These are phyloP conservation scores for Taxidea taxus DNA, from an alignment of 2,113 vertebrate genomes.

Conservation along the genomic window DNA sequence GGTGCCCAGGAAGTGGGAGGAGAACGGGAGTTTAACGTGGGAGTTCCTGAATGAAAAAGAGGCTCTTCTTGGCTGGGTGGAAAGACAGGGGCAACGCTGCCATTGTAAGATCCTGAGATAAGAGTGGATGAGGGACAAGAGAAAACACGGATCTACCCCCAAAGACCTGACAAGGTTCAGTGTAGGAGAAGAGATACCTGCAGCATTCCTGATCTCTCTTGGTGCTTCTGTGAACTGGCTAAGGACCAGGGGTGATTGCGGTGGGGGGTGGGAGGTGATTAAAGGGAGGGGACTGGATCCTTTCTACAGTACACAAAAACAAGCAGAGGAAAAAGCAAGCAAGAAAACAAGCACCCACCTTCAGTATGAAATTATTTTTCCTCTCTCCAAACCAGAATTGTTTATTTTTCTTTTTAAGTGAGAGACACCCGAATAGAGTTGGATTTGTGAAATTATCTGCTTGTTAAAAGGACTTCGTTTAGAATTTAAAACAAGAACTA, in stretches of 20 bases:
- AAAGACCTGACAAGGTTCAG: background rate
- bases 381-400: background rate
- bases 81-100: background rate
- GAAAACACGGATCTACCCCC: background rate
- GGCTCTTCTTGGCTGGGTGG: background rate
- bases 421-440: background rate
- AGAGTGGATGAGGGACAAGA: background rate
- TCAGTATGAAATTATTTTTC: background rate
- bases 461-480: slow-evolving; percentile 13
- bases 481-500: background rate
- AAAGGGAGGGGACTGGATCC: background rate
- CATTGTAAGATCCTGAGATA: background rate
- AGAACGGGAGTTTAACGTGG: background rate
- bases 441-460: background rate
- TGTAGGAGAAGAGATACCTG: background rate
- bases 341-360: background rate
- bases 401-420: background rate
- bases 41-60: background rate
- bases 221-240: background rate
- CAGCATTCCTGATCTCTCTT: background rate
- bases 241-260: background rate
- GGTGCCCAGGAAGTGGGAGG: background rate
- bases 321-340: background rate
- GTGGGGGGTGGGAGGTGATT: background rate
- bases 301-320: background rate